These are phyloP conservation scores for Hassar affinis DNA, from an alignment of 2,113 vertebrate genomes.

Conservation along the genomic window DNA sequence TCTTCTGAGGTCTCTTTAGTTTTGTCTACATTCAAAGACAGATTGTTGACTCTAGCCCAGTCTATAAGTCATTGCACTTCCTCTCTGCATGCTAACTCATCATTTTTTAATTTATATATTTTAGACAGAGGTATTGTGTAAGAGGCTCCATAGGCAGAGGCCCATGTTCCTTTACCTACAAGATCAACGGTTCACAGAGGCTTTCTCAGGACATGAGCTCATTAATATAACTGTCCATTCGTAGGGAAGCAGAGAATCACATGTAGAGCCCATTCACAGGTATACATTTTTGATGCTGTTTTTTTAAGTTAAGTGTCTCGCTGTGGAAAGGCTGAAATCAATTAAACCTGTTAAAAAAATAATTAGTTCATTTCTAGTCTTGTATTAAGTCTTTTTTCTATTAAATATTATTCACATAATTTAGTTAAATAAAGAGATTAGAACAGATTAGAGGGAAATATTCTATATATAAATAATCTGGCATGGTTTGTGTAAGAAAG, in stretches of 20 bases:
- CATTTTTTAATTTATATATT: no score
- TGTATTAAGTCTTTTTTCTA: background rate
- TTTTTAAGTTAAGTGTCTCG: background rate
- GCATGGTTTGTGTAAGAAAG: background rate
- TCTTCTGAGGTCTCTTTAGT: no score
- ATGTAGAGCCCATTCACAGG: background rate
- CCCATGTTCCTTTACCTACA: slow-evolving; percentile 38
- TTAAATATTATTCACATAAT: background rate
- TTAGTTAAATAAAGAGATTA: background rate
- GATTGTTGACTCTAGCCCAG: no score
- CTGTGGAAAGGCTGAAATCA: background rate
- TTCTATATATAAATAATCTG: no score
- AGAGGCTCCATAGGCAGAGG: slow-evolving; percentile 10
- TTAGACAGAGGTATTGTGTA: background rate
- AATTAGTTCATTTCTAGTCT: background rate
- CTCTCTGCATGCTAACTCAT: no score
- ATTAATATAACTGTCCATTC: slow-evolving; percentile 18
- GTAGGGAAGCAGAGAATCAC: background rate
- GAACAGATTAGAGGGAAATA: background rate
- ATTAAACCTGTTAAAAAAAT: background rate
- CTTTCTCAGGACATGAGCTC: slow-evolving; percentile 47
- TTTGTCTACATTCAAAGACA: no score
- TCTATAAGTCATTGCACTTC: no score
- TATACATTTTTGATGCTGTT: background rate
- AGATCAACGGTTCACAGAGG: slow-evolving; percentile 25